Conservation (phyloP, 2,113 vertebrate species). For the Zosterops borbonicus region DNA sequence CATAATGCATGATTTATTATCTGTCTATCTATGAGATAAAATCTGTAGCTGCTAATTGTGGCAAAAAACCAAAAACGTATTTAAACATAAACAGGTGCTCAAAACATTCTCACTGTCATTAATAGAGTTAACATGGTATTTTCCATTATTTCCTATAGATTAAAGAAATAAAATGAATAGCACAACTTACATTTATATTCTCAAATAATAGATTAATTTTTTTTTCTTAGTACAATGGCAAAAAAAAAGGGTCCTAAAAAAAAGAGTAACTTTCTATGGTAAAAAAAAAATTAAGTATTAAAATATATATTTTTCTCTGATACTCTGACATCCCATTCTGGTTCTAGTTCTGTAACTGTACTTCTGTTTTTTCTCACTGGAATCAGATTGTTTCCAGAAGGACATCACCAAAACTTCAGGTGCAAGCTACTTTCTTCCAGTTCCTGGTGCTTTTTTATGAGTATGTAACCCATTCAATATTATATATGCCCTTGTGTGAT, state of each 20-base stretch:
- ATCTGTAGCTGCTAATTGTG: not conserved
- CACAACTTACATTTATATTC: not conserved
- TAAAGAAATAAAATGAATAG: not conserved
- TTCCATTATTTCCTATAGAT: not conserved
- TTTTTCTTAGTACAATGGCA: not conserved
- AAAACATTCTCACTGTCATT: not conserved
- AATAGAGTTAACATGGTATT: not conserved
- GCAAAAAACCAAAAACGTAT: not conserved
- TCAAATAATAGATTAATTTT: not conserved
- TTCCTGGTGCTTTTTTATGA: not conserved
- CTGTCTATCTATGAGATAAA: not conserved
- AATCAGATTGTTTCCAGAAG: not conserved
- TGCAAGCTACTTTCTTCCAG: not conserved
- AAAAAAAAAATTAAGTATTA: not conserved
- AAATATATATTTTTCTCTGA: not conserved
- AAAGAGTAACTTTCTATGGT: not conserved
- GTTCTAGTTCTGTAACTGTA: not conserved
- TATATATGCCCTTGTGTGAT: not conserved
- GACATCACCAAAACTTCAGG: not conserved
- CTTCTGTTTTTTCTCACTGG: not conserved
- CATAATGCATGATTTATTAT: not conserved
- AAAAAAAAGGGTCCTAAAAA: not conserved
- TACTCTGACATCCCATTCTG: not conserved
- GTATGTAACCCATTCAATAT: not conserved
- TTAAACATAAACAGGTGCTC: not conserved